Evolutionary conservation across 2,113 vertebrate genomes (phyloP).

Genomic region (Phalacrocorax carbo): DNA sequence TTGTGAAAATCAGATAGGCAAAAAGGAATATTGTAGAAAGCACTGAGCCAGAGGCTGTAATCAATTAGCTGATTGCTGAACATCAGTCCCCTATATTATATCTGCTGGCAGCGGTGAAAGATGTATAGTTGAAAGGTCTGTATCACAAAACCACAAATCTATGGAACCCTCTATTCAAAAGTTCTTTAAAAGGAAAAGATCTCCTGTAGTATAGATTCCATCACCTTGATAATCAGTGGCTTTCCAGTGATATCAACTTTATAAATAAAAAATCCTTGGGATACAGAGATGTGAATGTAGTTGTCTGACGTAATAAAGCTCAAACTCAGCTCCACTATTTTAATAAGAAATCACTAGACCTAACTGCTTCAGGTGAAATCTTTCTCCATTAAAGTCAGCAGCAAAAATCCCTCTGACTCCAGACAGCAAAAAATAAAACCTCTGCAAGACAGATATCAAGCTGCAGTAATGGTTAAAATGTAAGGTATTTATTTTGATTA

Average conservation of each 20-base stretch:
- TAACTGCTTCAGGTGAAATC: background rate
- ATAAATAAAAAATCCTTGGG: background rate
- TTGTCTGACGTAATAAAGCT: background rate
- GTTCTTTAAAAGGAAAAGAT: background rate
- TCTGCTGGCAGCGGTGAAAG: background rate
- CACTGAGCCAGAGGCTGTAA: background rate
- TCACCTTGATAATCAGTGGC: background rate
- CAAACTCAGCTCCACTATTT: background rate
- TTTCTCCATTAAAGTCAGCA: background rate
- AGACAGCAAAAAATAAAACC: background rate
- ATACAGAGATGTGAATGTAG: background rate
- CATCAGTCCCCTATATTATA: background rate
- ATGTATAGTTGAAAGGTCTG: background rate
- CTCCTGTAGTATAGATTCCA: background rate
- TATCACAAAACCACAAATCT: background rate
- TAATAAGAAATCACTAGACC: constrained; percentile 20
- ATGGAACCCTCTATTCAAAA: background rate
- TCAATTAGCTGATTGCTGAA: constrained; percentile 15
- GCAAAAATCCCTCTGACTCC: background rate
- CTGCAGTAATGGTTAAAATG: background rate
- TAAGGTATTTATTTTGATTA: constrained; percentile 38
- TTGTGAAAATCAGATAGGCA: background rate
- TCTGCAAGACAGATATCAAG: background rate
- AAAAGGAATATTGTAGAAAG: background rate
- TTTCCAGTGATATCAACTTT: background rate